Percentiles rank a stretch among this genome's conserved stretches.
phyloP scores from a whole-genome alignment of 2,888 invertebrate genomes.

The Beris morrisii region DNA sequence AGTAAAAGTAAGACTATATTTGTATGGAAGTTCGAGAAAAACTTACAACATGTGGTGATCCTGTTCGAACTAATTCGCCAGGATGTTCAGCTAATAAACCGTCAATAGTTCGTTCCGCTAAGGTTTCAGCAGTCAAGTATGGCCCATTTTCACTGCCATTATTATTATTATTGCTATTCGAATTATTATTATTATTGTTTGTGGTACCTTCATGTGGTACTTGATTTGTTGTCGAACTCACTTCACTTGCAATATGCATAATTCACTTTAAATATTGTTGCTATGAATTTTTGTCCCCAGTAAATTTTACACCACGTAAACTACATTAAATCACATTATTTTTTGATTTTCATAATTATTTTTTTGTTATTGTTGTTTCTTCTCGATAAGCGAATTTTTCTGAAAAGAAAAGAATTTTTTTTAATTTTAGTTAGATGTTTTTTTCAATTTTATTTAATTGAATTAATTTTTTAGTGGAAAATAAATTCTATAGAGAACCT shows the following conservation, averaged over 20 bases:
- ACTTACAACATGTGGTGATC: conserved; percentile 88
- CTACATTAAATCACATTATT: conserved; percentile 29
- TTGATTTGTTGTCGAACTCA: conserved; percentile 69
- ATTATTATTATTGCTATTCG: conserved; percentile 44
- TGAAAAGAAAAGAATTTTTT: neutral
- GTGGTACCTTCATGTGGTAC: conserved; percentile 56
- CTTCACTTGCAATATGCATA: conserved; percentile 81
- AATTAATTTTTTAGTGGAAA: no score
- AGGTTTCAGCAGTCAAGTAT: conserved; percentile 74
- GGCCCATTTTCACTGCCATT: conserved; percentile 52
- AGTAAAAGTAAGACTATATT: no score
- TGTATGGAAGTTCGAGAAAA: neutral
- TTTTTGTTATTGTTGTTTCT: neutral
- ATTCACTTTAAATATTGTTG: conserved; percentile 1
- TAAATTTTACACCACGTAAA: conserved; percentile 31
- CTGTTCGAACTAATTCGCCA: conserved; percentile 90
- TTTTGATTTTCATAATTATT: conserved; percentile 1
- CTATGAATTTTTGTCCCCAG: neutral
- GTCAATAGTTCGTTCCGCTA: conserved; percentile 82
- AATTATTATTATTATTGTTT: conserved; percentile 44
- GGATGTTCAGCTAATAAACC: conserved; percentile 87
- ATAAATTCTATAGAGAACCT: no score
- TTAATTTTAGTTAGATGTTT: no score
- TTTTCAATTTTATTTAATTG: no score
- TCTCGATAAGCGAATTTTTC: neutral